Evolutionary conservation across 1,140 invertebrate species (phyloP).

Genomic region (Pomacea maculata): DNA sequence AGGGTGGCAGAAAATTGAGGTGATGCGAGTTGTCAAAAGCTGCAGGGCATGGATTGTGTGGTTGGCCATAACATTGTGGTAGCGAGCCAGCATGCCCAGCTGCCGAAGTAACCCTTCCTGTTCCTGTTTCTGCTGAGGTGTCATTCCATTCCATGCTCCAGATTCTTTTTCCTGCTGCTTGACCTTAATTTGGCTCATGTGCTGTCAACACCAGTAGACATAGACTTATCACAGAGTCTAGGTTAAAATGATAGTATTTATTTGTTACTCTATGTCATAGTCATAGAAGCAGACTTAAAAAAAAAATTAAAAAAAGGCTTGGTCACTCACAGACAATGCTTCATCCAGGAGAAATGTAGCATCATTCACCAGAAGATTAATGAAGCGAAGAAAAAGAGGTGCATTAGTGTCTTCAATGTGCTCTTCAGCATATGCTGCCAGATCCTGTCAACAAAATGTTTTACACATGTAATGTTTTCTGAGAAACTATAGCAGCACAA

Average conservation of each 20-base stretch:
- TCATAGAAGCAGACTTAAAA: too few relatives aligned
- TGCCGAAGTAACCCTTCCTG: constrained; percentile 80
- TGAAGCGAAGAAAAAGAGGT: constrained; percentile 91
- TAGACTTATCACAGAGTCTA: too few relatives aligned
- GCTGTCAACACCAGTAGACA: constrained; percentile 40
- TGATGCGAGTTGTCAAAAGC: constrained; percentile 82
- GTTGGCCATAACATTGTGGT: constrained; percentile 91
- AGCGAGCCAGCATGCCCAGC: constrained; percentile 83
- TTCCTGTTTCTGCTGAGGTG: constrained; percentile 77
- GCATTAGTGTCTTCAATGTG: constrained; percentile 91
- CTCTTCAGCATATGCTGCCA: constrained; percentile 82
- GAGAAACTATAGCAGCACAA: too few relatives aligned
- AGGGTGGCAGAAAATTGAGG: constrained; percentile 87
- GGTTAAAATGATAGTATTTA: too few relatives aligned
- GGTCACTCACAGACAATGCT: constrained; percentile 71
- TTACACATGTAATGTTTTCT: too few relatives aligned
- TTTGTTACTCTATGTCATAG: too few relatives aligned
- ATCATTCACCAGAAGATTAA: constrained; percentile 96
- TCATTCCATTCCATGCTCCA: constrained; percentile 81
- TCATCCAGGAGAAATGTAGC: constrained; percentile 94
- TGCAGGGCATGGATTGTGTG: constrained; percentile 88
- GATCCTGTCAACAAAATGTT: constrained; percentile 66
- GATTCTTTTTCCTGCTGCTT: constrained; percentile 71
- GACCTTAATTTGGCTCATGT: constrained; percentile 68
- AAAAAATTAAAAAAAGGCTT: too few relatives aligned